A percentile compares a stretch with the other conserved stretches of the same genome.
Conservation (phyloP, 1,140 invertebrate species). For the Colletes gigas region DNA sequence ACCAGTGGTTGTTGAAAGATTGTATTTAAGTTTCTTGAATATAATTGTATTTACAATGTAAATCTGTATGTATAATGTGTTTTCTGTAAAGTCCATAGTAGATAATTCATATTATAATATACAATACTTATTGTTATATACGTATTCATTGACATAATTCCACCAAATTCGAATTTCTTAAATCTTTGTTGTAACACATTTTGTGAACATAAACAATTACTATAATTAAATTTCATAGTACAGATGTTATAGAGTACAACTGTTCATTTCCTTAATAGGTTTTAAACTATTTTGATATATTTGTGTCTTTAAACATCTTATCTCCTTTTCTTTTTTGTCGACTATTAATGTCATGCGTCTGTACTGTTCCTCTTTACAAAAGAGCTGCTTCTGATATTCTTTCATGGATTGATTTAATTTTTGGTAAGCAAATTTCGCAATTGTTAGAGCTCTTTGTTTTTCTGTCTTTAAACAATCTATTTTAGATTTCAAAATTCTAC, state of each 20-base stretch:
- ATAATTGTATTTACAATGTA: slow-evolving; percentile 26
- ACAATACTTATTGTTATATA: background rate
- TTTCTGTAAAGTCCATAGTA: slow-evolving; percentile 6
- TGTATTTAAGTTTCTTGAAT: background rate
- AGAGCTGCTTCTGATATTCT: slow-evolving; percentile 50
- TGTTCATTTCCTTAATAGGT: background rate
- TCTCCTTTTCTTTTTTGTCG: slow-evolving; percentile 52
- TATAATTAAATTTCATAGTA: slow-evolving; percentile 20
- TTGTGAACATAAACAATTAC: background rate
- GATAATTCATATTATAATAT: background rate
- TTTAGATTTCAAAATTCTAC: slow-evolving; percentile 42
- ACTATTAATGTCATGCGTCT: slow-evolving; percentile 42
- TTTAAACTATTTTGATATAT: slow-evolving; percentile 14
- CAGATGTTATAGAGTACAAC: background rate
- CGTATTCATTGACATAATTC: slow-evolving; percentile 10
- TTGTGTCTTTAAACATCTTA: slow-evolving; percentile 57
- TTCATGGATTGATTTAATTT: slow-evolving; percentile 51
- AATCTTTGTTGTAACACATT: background rate
- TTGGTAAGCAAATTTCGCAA: slow-evolving; percentile 62
- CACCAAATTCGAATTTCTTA: background rate
- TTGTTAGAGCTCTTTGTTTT: slow-evolving; percentile 58
- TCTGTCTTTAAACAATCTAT: slow-evolving; percentile 51
- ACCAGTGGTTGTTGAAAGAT: background rate
- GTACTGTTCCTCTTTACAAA: slow-evolving; percentile 47
- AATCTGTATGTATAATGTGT: slow-evolving; percentile 6